Base-by-base conservation (phyloP, 1,140 invertebrate species). In the Cepaea nemoralis region DNA sequence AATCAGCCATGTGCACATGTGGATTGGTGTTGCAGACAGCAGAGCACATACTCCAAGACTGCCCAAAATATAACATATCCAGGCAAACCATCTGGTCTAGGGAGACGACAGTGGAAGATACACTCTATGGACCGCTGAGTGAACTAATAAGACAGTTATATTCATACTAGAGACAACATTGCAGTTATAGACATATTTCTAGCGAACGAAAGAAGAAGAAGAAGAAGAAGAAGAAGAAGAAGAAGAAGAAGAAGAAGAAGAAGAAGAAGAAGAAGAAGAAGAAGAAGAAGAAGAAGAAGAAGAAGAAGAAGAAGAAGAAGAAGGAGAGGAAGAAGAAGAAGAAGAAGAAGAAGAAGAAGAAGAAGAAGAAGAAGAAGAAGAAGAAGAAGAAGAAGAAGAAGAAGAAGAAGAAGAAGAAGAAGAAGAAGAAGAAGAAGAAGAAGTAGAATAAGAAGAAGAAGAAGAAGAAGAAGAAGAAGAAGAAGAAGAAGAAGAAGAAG, bases 331-430 rank as follows among this genome's bases (percentile, higher is more conserved):
- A 33, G 24, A 37, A 45, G 27, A 35, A 63, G 33, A 22, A 2
- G 37, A 45, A 40, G 33, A 40, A 27, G 45, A 33, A 79, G 77
- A 45, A 59, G 63, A 19, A 16, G 16, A 69, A 69, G 16, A 33
- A 69, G 67, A 14, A 33, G 31, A 31, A 69, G 31, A 31, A 69
- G 16, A 31, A 69, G 19, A 31, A 69, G 35, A 42, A 63, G 39
- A 35, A 67, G 59, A 27, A 37, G 50, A 63, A 37, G 50, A 66
- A 37, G 24, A 63, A 78, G 59, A 24, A 33, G 39, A 78, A 24
- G 37, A 3, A 78, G 50, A n/a, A 55, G 16, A n/a, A 55, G 16
- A 55, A 55, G n/a, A n/a, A 55, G 50, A n/a, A 55, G 50, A n/a
- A 16, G 16, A 55, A 55, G 16, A n/a, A 55, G 50, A 16, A n/a